Evolutionary conservation across 53 echinoderm and acorn worm genomes (phyloP), one percentile per base, ranked within the genome.

Genomic region (Holothuria leucospilota): DNA sequence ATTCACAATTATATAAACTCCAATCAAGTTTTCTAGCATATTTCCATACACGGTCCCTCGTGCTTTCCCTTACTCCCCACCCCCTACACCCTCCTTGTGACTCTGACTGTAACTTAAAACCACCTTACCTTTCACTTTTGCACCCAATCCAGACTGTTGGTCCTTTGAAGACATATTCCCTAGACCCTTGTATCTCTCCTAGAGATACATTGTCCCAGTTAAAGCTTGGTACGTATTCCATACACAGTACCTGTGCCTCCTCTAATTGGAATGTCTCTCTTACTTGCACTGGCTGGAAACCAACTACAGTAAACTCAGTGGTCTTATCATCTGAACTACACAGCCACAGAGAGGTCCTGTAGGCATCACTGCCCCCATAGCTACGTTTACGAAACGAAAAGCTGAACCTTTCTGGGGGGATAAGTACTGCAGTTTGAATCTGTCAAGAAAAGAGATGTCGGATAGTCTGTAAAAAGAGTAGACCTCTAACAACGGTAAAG

Each of bases 81-180:
- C 40, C 46, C 11, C 46, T 46, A 46, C n/a, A n/a, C n/a, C 34
- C 34, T 3, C 34, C 3, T 34, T 34, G 34, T 34, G 34, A 34
- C 34, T 34, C 46, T 46, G 11, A 46, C 46, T 46, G 46, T 11
- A 46, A 46, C 46, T 56, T 56, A 56, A 5, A 56, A 56, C 5
- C 0, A 18, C 15, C 91, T 91, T 39, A 98, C 98, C 92, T 98
- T 38, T 95, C 98, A 51, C 84, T 86, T 51, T 98, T 95, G 1
- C 90, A 91, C 4, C 89, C 98, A 73, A 98, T 86, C 98, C 98
- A 98, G 29, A 98, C 93, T 0, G 93, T 98, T 29, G 92, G 88
- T 71, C 92, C 85, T 51, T 88, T 84, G 81, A 98, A 91, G 90
- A 86, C 89, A 77, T 89, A 92, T 78, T 95, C 95, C 28, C 91